Percentiles rank a stretch among this genome's conserved stretches.
Conservation (phyloP, 2,797 vertebrate species). For the Potorous gilbertii region DNA sequence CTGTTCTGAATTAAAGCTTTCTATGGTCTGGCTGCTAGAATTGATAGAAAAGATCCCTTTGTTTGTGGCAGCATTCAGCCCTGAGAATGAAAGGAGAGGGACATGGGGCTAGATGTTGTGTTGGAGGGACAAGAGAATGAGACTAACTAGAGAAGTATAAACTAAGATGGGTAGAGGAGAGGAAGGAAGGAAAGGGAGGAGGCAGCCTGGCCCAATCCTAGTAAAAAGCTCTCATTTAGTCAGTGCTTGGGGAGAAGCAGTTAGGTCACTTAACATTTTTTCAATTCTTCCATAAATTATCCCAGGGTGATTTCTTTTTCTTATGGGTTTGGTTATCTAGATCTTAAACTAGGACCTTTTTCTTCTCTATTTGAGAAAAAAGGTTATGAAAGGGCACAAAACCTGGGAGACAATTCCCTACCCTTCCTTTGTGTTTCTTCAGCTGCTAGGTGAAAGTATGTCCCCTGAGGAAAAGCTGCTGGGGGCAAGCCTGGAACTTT, state of each 20-base stretch:
- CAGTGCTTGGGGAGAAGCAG: neutral
- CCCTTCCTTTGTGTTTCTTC: neutral
- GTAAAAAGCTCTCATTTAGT: neutral
- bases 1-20: conserved; percentile 69
- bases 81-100: neutral
- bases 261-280: neutral
- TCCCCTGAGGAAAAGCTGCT: neutral
- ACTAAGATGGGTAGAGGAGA: neutral
- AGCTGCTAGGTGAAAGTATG: neutral
- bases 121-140: conserved; percentile 12
- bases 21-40: conserved; percentile 38
- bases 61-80: conserved; percentile 40
- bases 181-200: neutral
- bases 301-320: neutral
- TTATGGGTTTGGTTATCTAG: neutral
- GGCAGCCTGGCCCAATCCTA: neutral
- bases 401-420: neutral
- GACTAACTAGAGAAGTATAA: neutral
- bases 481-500: neutral
- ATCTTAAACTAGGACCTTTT: neutral
- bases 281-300: neutral
- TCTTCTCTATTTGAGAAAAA: neutral
- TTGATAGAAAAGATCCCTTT: conserved; percentile 50
- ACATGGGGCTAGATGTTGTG: neutral
- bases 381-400: neutral